These are phyloP conservation scores for Eudyptes chrysolophus DNA, from an alignment of 2,113 vertebrate genomes.

Conservation along the genomic window DNA sequence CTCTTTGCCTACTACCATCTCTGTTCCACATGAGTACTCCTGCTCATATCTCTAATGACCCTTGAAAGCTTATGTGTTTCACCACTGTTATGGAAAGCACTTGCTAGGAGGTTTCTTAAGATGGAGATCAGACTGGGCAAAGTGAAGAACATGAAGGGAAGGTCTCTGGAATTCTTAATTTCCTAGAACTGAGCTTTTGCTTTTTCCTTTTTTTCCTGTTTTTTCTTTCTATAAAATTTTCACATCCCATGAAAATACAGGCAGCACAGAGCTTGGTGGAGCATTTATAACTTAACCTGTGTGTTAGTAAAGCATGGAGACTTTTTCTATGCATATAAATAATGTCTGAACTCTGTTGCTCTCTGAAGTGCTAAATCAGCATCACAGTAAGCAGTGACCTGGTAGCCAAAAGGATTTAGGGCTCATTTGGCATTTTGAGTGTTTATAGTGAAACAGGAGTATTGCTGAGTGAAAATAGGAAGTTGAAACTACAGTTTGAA, in stretches of 20 bases:
- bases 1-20: neutral
- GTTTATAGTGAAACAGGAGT: neutral
- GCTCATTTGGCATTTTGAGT: neutral
- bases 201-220: fast-evolving
- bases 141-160: neutral
- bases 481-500: neutral
- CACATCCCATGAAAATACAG: neutral
- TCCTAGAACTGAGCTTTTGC: fast-evolving
- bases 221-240: neutral
- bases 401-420: neutral
- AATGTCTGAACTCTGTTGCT: neutral
- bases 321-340: neutral
- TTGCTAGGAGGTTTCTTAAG: neutral
- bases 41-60: neutral
- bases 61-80: neutral
- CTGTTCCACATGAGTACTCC: neutral
- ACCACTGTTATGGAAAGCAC: neutral
- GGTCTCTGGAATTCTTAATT: neutral
- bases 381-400: neutral
- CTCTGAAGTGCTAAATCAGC: neutral
- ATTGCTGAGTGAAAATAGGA: neutral
- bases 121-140: neutral
- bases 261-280: neutral
- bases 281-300: neutral
- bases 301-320: neutral